Evolutionary conservation across 2,888 invertebrate genomes (phyloP), one percentile per base, ranked within the genome.

Genomic region (Dyspetes luteomarginatus): DNA sequence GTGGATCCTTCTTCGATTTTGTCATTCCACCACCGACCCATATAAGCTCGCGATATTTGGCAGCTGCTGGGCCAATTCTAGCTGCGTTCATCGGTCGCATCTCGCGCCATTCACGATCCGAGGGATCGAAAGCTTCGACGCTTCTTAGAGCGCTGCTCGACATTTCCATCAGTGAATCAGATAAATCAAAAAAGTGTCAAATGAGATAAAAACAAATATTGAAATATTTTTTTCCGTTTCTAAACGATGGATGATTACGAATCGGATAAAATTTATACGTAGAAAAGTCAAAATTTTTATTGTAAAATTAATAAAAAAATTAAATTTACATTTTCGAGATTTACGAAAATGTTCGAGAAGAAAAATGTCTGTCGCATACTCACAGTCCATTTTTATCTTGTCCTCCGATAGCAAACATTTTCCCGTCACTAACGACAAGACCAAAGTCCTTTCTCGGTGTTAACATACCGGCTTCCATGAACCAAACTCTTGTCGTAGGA

Each of bases 21-120:
- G 94, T 94, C 94, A 96, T 94, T 45, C 96, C 96, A 48, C 96
- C 96, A 9, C 95, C 95, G 56, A 95, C 95, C 95, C 95, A 96
- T 90, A 96, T 95, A 85, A 94, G 93, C 85, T 95, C 94, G 28
- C 94, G 92, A 89, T 94, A 95, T 87, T 94, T 94, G 60, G 93
- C 92, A 74, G 94, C 93, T 0, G 95, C 95, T 36, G 94, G 93
- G 1, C 95, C 95, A 92, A 95, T 94, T 52, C 95, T 93, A 0
- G 95, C 93, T 7, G 93, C 92, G 24, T 92, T 90, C 94, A 96
- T 93, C 0, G 95, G 91, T 1, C 94, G 92, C 80, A 95, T 93
- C 86, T 93, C 93, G 58, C 91, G 92, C 95, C 95, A 95, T 0
- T 91, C 90, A 0, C 94, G 93, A 0, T 92, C 92, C 55, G 92